A percentile compares a stretch with the other conserved stretches of the same genome.
Conservation (phyloP, 2,797 vertebrate genomes). For the Centroberyx gerrardi region DNA sequence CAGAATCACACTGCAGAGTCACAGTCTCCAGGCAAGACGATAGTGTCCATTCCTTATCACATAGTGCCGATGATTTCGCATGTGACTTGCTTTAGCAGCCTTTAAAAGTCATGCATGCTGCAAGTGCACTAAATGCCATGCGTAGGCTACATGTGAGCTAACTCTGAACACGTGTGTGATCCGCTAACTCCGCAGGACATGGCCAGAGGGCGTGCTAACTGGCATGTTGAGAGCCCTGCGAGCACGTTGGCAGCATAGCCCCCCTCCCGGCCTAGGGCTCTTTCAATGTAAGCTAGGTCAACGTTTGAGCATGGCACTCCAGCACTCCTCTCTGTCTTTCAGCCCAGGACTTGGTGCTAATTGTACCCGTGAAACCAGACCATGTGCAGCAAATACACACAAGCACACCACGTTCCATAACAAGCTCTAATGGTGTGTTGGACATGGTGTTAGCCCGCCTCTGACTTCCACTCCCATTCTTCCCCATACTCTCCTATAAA, state of each 20-base stretch:
- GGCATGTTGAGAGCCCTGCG: constrained; percentile 56
- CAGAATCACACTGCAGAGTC: background rate
- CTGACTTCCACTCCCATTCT: constrained; percentile 45
- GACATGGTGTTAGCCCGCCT: constrained; percentile 36
- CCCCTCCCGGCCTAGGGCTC: constrained; percentile 61
- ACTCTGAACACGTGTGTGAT: constrained; percentile 15
- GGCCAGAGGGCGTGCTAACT: constrained; percentile 35
- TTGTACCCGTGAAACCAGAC: constrained; percentile 66
- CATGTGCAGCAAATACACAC: constrained; percentile 53
- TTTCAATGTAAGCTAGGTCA: constrained; percentile 74
- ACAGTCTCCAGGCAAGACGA: background rate
- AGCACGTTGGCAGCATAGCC: constrained; percentile 63
- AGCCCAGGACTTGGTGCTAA: constrained; percentile 57
- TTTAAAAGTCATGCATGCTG: background rate
- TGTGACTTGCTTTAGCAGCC: background rate
- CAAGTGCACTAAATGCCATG: constrained; percentile 9
- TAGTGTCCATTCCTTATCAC: background rate
- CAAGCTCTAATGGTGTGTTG: constrained; percentile 52
- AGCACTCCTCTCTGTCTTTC: constrained; percentile 38
- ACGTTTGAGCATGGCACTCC: constrained; percentile 56
- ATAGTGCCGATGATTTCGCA: background rate
- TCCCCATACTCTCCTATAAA: constrained; percentile 36
- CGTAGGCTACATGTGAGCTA: constrained; percentile 6
- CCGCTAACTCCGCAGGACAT: constrained; percentile 31
- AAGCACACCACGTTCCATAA: constrained; percentile 52